These are phyloP conservation scores for Anguilla megastoma DNA, from an alignment of 2,797 vertebrate genomes.

Conservation along the genomic window DNA sequence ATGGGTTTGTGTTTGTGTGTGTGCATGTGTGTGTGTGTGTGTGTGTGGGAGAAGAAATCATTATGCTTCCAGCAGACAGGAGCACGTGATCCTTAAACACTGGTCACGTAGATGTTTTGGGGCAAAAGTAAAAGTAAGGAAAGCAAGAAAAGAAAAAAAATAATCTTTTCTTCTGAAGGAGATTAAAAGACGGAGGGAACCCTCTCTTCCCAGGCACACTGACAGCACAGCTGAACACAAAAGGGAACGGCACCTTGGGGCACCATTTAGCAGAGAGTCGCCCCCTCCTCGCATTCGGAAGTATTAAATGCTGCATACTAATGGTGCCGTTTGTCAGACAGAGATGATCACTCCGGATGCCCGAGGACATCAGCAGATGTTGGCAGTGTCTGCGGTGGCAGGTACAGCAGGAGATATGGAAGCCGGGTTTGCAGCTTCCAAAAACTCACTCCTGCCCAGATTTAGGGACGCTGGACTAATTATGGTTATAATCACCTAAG, in stretches of 20 bases:
- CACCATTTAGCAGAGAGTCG: slow-evolving; percentile 44
- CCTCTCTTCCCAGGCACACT: slow-evolving; percentile 34
- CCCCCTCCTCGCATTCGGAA: slow-evolving; percentile 40
- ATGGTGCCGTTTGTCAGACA: slow-evolving; percentile 48
- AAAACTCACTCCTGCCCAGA: neutral
- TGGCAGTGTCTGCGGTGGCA: slow-evolving; percentile 27
- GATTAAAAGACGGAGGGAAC: neutral
- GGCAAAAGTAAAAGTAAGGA: slow-evolving; percentile 1
- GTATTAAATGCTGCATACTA: slow-evolving; percentile 47
- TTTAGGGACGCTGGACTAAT: slow-evolving; percentile 25
- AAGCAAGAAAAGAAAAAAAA: neutral
- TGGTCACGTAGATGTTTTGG: slow-evolving; percentile 11
- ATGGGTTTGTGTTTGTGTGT: neutral
- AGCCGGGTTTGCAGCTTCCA: slow-evolving; percentile 16
- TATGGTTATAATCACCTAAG: neutral
- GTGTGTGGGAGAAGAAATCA: neutral
- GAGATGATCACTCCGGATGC: slow-evolving; percentile 32
- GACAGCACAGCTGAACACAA: slow-evolving; percentile 45
- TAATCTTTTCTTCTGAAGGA: neutral
- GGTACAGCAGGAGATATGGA: slow-evolving; percentile 4
- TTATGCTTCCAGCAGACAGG: neutral
- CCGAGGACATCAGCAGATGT: slow-evolving; percentile 43
- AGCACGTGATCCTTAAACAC: neutral
- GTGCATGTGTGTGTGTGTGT: neutral
- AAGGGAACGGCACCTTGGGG: slow-evolving; percentile 39